Base-by-base conservation (phyloP, 2,113 vertebrate genomes). In the Ptilorrhoa leucosticta region DNA sequence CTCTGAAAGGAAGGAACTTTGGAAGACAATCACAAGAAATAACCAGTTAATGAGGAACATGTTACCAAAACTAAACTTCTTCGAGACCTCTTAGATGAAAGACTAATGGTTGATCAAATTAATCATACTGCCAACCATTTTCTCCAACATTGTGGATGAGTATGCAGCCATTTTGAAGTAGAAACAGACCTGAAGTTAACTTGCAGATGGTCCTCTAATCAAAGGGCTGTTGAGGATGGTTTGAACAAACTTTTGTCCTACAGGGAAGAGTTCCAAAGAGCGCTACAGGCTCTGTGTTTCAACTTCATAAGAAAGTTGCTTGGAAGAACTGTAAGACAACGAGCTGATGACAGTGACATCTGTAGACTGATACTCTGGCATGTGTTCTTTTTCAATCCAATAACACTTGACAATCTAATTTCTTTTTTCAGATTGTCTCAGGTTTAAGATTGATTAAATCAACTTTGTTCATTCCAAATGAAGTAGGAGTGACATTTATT, bases 381-480 rank as follows among this genome's bases (percentile, higher is more conserved):
- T 19, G 21, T 71, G 35, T n/a, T 83, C 30, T 50, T 68, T 50
- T 88, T 61, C 37, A 70, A 35, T 66, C 54, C 71, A 65, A 65
- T 77, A 61, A 50, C 53, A 18, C 58, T 94, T 83, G 68, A 83
- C 31, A 87, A 69, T 61, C 63, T 77, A 83, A 92, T 89, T 86
- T 61, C 2, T 73, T 90, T 91, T 70, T 90, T 71, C 50, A 89
- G 28, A 20, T 54, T 90, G 63, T 39, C 6, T 83, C 37, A 83
- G 44, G 35, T 76, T 90, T 90, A 90, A 85, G 83, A 92, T 70
- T 14, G 4, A 90, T 91, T 83, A 91, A 92, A 87, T 87, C 63
- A 96, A 86, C 31, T 71, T 77, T 48, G 17, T 57, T 86, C 63
- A 45, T 69, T 87, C 45, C 35, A 77, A 61, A 87, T 57, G 40